phyloP scores from a whole-genome alignment of 2,797 vertebrate species.

The Phoeniculus purpureus region DNA sequence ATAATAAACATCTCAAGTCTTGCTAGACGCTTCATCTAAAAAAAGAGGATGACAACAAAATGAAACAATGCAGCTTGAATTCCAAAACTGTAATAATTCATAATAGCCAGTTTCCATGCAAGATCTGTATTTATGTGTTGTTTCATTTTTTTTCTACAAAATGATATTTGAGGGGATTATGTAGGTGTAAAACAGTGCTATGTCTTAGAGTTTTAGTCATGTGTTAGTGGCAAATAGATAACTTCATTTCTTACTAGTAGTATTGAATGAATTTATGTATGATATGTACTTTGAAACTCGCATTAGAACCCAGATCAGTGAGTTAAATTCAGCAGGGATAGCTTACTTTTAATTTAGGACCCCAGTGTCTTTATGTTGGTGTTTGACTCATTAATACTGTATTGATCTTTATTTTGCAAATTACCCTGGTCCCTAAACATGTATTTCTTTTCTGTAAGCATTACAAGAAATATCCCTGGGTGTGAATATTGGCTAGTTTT shows the following conservation, averaged over 20 bases:
- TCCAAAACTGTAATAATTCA: not conserved
- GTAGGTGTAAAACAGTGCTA: constrained; percentile 8
- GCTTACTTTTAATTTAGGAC: not conserved
- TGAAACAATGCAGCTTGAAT: constrained; percentile 8
- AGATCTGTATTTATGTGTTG: not conserved
- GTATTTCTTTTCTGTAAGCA: not conserved
- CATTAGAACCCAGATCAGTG: not conserved
- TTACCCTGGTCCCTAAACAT: not conserved
- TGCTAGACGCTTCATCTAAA: not conserved
- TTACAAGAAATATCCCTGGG: not conserved
- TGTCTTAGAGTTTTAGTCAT: not conserved
- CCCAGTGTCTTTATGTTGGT: not conserved
- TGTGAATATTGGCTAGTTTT: not conserved
- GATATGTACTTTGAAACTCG: not conserved
- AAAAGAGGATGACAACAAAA: not conserved
- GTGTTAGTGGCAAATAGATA: not conserved
- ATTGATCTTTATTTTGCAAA: not conserved
- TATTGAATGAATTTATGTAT: not conserved
- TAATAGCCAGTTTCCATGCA: not conserved
- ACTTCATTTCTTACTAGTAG: not conserved
- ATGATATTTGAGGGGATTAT: not conserved
- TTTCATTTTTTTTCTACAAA: not conserved
- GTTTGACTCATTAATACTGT: not conserved
- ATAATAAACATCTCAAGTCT: not conserved
- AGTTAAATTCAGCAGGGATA: not conserved